Conservation (phyloP, 2,797 vertebrate genomes). For the Dipus sagitta region DNA sequence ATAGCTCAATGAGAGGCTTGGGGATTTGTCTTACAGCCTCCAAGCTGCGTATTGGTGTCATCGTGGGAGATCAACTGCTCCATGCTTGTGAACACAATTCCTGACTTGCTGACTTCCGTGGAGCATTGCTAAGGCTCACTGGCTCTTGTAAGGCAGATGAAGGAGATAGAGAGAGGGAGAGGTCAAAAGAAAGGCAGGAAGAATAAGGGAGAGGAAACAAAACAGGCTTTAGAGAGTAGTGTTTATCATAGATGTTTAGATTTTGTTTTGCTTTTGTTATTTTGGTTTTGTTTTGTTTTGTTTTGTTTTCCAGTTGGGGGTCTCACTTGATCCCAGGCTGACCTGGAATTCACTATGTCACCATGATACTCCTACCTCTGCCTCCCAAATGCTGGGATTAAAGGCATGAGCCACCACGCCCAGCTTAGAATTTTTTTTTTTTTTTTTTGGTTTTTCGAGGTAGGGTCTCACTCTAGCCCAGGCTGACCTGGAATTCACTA, state of each 20-base stretch:
- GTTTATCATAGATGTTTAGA: not conserved
- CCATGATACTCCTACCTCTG: too few relatives aligned
- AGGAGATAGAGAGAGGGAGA: not conserved
- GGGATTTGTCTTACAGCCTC: slow-evolving; percentile 35
- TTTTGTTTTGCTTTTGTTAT: too few relatives aligned
- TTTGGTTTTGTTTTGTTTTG: too few relatives aligned
- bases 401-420: too few relatives aligned
- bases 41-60: not conserved
- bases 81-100: not conserved
- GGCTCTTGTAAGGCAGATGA: not conserved
- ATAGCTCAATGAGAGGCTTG: not conserved
- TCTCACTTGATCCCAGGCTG: too few relatives aligned
- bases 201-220: not conserved
- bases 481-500: too few relatives aligned
- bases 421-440: not conserved
- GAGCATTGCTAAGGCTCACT: not conserved
- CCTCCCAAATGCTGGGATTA: too few relatives aligned
- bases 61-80: not conserved
- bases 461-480: too few relatives aligned
- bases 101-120: slow-evolving; percentile 16
- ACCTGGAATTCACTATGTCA: too few relatives aligned
- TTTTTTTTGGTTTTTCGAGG: too few relatives aligned
- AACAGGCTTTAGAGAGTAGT: not conserved
- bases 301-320: too few relatives aligned
- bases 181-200: not conserved